phyloP scores from a whole-genome alignment of 2,888 invertebrate genomes.

The Mythimna vitellina region DNA sequence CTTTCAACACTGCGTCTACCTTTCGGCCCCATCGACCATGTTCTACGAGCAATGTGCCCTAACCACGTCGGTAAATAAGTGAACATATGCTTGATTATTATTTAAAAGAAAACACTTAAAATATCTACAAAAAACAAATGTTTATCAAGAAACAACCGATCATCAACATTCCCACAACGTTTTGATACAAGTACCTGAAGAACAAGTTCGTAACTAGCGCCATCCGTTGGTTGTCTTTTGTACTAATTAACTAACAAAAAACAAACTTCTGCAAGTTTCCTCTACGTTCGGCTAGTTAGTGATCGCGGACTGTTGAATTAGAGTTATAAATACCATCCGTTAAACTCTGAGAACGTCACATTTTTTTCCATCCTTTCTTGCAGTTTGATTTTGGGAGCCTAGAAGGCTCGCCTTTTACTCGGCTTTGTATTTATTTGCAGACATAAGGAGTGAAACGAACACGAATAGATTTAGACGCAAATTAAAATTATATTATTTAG shows the following conservation, averaged over 20 bases:
- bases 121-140: not conserved
- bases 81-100: too few relatives aligned
- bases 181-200: conserved; percentile 23
- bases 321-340: conserved; percentile 48
- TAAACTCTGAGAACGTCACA: not conserved
- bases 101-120: not conserved
- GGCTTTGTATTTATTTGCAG: too few relatives aligned
- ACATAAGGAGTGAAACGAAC: too few relatives aligned
- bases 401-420: too few relatives aligned
- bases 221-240: conserved; percentile 72
- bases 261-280: conserved; percentile 70
- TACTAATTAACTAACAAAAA: conserved; percentile 77
- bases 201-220: conserved; percentile 60
- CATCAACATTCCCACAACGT: conserved; percentile 42
- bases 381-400: not conserved
- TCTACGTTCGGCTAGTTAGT: conserved; percentile 65
- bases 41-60: too few relatives aligned
- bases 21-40: too few relatives aligned
- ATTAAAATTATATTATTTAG: too few relatives aligned
- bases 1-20: too few relatives aligned
- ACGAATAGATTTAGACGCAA: too few relatives aligned
- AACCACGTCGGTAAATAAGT: too few relatives aligned
- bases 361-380: not conserved
- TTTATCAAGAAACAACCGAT: conserved; percentile 2
- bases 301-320: conserved; percentile 57